Base-by-base conservation (phyloP, 2,113 vertebrate species). In the Austrofundulus limnaeus region DNA sequence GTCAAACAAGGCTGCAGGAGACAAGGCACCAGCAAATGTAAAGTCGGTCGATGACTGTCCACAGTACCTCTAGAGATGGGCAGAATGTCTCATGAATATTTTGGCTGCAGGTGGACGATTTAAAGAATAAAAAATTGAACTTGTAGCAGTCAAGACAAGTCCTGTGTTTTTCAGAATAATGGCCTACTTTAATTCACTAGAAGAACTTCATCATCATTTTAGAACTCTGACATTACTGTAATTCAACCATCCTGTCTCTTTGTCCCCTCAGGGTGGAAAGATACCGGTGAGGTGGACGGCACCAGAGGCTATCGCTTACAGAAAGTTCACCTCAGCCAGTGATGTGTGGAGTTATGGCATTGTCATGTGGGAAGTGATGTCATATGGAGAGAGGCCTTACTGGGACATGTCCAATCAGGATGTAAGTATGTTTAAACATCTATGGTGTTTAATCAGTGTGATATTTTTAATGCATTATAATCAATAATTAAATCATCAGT, bases 331-430 rank as follows among this genome's bases (percentile, higher is more conserved):
- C 49, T 93, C 92, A 0, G 92, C 92, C 41, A 92, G 91, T 61
- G 92, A 93, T 3, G 92, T 92, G 39, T 93, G 92, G 92, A 93
- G 92, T 77, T 93, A 93, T 10, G 92, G 92, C 71, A 93, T 93
- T 1, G 92, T 93, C 75, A 93, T 93, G 92, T 93, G 92, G 92
- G 92, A 93, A 57, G 92, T 93, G 71, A 93, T 93, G 92, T 93
- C 92, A 2, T 93, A 92, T 37, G 92, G 92, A 48, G 92, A 93
- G 78, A 80, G 92, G 61, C 92, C 92, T 8, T 93, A 93, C 78
- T 93, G 92, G 92, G 92, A 93, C 85, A 93, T 93, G 92, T 91
- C 89, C 80, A 93, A 93, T 81, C 92, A 93, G 83, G 92, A 93
- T 64, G 92, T 93, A 62, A 90, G 92, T 92, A n/a, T n/a, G n/a